Conservation (phyloP, 2,797 vertebrate genomes). For the Aldrovandia affinis region DNA sequence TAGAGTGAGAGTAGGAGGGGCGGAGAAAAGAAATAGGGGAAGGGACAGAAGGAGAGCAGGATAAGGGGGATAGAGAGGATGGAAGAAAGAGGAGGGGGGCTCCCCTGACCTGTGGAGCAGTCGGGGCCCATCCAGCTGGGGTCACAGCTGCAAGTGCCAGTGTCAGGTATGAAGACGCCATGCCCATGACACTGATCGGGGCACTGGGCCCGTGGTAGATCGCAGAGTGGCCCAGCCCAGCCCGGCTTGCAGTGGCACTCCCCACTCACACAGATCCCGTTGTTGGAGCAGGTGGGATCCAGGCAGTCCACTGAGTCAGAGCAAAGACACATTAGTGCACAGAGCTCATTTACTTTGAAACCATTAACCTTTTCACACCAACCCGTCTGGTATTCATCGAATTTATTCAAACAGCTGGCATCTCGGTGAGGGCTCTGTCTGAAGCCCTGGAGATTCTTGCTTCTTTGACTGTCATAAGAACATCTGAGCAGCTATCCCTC, state of each 20-base stretch:
- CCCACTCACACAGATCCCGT: conserved; percentile 82
- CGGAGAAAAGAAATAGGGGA: not conserved
- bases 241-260: conserved; percentile 86
- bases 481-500: too few relatives aligned
- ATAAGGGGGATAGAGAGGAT: not conserved
- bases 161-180: conserved; percentile 80
- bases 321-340: not conserved
- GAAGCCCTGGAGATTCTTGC: too few relatives aligned
- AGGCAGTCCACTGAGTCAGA: conserved; percentile 79
- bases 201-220: conserved; percentile 81
- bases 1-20: not conserved
- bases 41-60: not conserved
- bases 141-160: conserved; percentile 85
- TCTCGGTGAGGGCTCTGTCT: too few relatives aligned
- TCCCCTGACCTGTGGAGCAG: conserved; percentile 83
- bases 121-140: conserved; percentile 90
- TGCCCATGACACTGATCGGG: conserved; percentile 88
- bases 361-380: not conserved
- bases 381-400: too few relatives aligned
- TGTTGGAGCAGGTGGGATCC: conserved; percentile 83
- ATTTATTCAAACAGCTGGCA: too few relatives aligned
- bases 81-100: not conserved
- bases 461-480: too few relatives aligned
- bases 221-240: conserved; percentile 83
- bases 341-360: too few relatives aligned